Percentiles rank a stretch among this genome's conserved stretches.
phyloP scores from a whole-genome alignment of 2,888 invertebrate species.

The Ormyrus thymus region DNA sequence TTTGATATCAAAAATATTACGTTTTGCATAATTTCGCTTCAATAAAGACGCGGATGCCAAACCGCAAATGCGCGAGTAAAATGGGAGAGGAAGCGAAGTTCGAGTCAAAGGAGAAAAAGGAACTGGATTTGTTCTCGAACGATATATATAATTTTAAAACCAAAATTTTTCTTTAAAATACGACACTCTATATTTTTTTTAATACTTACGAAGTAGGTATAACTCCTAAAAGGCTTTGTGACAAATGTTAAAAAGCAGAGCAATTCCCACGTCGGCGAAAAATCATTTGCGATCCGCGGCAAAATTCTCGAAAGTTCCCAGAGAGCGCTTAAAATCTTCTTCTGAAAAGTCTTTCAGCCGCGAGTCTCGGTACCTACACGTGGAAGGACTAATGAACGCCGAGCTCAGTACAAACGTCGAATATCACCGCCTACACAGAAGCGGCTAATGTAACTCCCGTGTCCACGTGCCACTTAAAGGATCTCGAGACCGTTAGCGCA shows the following conservation, averaged over 20 bases:
- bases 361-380: constrained; percentile 13
- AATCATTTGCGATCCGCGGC: too few relatives aligned
- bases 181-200: too few relatives aligned
- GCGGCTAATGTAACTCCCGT: constrained; percentile 68
- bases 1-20: not conserved
- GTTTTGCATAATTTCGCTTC: not conserved
- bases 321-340: not conserved
- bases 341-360: constrained; percentile 13
- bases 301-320: too few relatives aligned
- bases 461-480: constrained; percentile 61
- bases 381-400: constrained; percentile 19
- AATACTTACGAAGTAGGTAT: too few relatives aligned
- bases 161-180: too few relatives aligned
- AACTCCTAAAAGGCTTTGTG: too few relatives aligned
- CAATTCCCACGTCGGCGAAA: too few relatives aligned
- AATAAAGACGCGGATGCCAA: not conserved
- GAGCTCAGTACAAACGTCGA: constrained; percentile 47
- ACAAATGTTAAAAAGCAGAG: too few relatives aligned
- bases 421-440: constrained; percentile 61
- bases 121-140: too few relatives aligned
- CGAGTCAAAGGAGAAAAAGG: too few relatives aligned
- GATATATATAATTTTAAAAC: too few relatives aligned
- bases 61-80: constrained; percentile 5
- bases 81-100: not conserved
- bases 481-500: constrained; percentile 59